phyloP scores from a whole-genome alignment of 2,888 invertebrate genomes.

The Pheosia gnoma region DNA sequence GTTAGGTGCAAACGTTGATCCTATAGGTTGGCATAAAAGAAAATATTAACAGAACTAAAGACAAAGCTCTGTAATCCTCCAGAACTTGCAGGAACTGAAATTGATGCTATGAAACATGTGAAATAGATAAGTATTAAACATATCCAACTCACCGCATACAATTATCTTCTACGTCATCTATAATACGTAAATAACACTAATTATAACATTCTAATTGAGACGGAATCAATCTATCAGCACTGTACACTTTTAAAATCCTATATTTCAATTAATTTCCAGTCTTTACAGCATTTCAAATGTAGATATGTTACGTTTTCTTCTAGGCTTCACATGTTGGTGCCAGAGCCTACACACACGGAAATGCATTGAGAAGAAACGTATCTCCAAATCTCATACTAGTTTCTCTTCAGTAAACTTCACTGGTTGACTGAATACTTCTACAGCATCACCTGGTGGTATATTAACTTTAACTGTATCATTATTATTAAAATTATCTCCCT shows the following conservation, averaged over 20 bases:
- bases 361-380: conserved; percentile 56
- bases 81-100: too few species aligned
- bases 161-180: conserved; percentile 16
- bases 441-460: conserved; percentile 44
- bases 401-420: conserved; percentile 78
- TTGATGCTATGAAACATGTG: too few species aligned
- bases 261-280: conserved; percentile 51
- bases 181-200: conserved; percentile 14
- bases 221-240: conserved; percentile 38
- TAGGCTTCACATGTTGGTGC: conserved; percentile 45
- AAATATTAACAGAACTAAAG: too few species aligned
- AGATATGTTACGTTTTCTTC: conserved; percentile 37
- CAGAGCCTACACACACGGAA: conserved; percentile 50
- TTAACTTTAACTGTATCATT: conserved; percentile 55
- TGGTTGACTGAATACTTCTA: conserved; percentile 60
- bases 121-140: not conserved
- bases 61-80: too few species aligned
- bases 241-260: conserved; percentile 28
- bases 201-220: conserved; percentile 35
- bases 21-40: too few species aligned
- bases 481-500: conserved; percentile 66
- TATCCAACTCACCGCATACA: conserved; percentile 26
- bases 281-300: conserved; percentile 64
- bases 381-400: conserved; percentile 75
- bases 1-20: too few species aligned